Evolutionary conservation across 2,797 vertebrate species (phyloP), one percentile per base, ranked within the genome.

Genomic region (Tauraco hartlaubi): DNA sequence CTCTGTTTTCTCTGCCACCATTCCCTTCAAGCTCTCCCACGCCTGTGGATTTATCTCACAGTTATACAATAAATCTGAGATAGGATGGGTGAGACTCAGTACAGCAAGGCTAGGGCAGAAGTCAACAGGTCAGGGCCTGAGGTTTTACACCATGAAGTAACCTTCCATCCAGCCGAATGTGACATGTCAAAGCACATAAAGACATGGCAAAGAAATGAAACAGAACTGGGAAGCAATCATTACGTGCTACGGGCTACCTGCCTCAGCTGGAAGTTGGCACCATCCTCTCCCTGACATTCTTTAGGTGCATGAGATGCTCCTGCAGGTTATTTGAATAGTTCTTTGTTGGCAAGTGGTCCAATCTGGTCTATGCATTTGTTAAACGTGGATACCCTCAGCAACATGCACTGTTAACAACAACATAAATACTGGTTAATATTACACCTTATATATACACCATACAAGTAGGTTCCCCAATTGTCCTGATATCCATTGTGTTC

Each of bases 401-500:
- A 51, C 10, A 58, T 48, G n/a, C 56, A 52, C 41, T 29, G 22
- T 46, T 77, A 63, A 9, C 48, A 81, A 23, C 62, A 63, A 14
- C 15, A 31, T 31, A 64, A 73, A 55, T 21, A 21, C 26, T 33
- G 17, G 41, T 73, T 69, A 55, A 39, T 35, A 37, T 22, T 43
- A 12, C 1, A 39, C 20, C 43, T 48, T 12, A 11, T 2, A 12
- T 8, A n/a, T 12, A 12, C 16, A 11, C 18, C 4, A 19, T 5
- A 43, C 14, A 49, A 61, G 51, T 19, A 75, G 7, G 29, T 54
- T 85, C 15, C 26, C 33, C 54, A 22, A 0, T 8, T 68, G 49
- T 46, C 16, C 49, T 54, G 49, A 9, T 35, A 44, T 19, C 46
- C 54, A 8, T 15, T 5, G 28, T 22, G 31, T 22, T 68, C 84